Conservation (phyloP, 1,140 invertebrate genomes). For the Hycleus cichorii region DNA sequence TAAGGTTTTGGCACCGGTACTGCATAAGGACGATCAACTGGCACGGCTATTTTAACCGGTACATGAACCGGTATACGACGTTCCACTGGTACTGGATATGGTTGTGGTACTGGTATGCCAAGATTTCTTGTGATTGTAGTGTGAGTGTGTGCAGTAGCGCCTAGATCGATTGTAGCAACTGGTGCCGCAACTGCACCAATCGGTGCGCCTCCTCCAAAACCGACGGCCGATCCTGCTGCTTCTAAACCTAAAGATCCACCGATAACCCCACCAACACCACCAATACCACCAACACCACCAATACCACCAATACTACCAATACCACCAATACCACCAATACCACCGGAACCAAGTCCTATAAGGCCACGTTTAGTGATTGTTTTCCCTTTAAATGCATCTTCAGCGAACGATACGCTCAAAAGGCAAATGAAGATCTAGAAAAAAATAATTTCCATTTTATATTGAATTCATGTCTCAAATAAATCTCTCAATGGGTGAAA, state of each 20-base stretch:
- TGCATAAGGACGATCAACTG: conserved; percentile 18
- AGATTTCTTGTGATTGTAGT: conserved; percentile 33
- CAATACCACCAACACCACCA: conserved; percentile 15
- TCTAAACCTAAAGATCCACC: conserved; percentile 6
- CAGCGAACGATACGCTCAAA: conserved; percentile 20
- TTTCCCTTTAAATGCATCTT: conserved; percentile 13
- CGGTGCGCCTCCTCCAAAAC: not conserved
- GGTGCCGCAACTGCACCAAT: conserved; percentile 3
- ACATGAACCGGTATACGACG: conserved; percentile 27
- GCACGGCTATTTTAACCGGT: conserved; percentile 20
- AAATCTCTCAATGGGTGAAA: conserved; percentile 8
- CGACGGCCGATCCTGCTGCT: conserved; percentile 1
- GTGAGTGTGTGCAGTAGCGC: conserved; percentile 29
- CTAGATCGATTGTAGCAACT: conserved; percentile 14
- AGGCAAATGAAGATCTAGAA: conserved; percentile 28
- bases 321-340: conserved; percentile 5
- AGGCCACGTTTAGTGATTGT: conserved; percentile 33
- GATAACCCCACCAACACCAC: conserved; percentile 12
- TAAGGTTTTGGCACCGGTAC: conserved; percentile 42
- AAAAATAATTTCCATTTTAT: not conserved
- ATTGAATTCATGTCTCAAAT: not conserved
- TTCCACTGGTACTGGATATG: conserved; percentile 29
- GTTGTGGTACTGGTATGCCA: conserved; percentile 28
- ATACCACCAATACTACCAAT: conserved; percentile 13
- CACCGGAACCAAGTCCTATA: conserved; percentile 23